Evolutionary conservation across 2,113 vertebrate species (phyloP).

Genomic region (Pithys albifrons): DNA sequence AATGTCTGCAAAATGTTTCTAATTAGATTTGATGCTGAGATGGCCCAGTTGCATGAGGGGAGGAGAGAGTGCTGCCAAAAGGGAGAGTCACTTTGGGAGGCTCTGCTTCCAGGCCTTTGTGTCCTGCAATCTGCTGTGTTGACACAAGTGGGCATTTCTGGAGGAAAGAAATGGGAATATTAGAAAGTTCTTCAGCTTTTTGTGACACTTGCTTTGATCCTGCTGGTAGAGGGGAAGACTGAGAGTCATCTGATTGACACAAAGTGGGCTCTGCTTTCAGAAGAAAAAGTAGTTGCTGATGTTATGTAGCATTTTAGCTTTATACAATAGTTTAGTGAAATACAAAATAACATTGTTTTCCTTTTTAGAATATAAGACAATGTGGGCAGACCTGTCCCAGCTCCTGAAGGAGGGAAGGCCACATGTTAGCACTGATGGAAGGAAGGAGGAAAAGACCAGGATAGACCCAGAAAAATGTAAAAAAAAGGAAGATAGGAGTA

Average conservation of each 20-base stretch:
- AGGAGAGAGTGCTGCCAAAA: neutral
- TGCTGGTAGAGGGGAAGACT: neutral
- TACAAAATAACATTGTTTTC: neutral
- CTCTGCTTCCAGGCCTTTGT: neutral
- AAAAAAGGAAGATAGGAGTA: neutral
- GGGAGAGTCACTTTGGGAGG: neutral
- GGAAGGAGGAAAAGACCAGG: neutral
- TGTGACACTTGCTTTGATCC: neutral
- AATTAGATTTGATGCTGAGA: conserved; percentile 5
- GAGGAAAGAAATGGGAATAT: neutral
- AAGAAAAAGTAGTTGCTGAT: neutral
- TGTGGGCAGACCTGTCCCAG: neutral
- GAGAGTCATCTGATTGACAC: neutral
- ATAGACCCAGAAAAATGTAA: neutral
- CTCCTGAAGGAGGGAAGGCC: neutral
- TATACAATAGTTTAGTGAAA: neutral
- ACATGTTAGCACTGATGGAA: neutral
- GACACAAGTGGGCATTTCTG: neutral
- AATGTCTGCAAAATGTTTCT: conserved; percentile 6
- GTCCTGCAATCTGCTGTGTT: neutral
- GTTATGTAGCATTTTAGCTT: neutral
- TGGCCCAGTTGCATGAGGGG: neutral
- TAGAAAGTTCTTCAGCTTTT: neutral
- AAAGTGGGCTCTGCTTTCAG: neutral
- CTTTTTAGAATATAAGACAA: neutral